Percentiles rank a stretch among this genome's conserved stretches.
Evolutionary conservation across 2,888 invertebrate species (phyloP).

Genomic region (Scaptodrosophila latifasciaeformis): DNA sequence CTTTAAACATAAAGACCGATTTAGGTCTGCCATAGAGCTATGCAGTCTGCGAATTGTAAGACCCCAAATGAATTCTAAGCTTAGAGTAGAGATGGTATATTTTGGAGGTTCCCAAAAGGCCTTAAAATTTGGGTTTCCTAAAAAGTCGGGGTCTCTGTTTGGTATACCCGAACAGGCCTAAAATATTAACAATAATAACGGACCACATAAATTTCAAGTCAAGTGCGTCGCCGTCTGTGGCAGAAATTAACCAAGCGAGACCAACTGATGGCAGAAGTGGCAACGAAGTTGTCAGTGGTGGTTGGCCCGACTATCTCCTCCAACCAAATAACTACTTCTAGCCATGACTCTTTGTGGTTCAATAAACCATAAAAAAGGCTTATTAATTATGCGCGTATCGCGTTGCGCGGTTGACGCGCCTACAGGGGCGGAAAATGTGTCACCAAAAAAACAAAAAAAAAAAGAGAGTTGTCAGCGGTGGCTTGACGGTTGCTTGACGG

Average conservation of each 20-base stretch:
- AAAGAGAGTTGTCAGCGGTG: no score
- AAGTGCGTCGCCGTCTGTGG: conserved; percentile 53
- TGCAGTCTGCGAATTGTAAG: no score
- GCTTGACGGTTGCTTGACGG: conserved; percentile 15
- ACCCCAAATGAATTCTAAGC: no score
- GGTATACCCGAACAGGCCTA: no score
- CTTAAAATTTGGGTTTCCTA: no score
- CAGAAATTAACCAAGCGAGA: conserved; percentile 71
- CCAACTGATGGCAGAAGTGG: conserved; percentile 30
- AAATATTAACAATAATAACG: conserved; percentile 63
- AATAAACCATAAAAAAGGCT: conserved; percentile 74
- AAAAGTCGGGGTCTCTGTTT: no score
- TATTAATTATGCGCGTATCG: conserved; percentile 74
- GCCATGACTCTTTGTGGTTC: conserved; percentile 67
- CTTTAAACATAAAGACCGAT: no score
- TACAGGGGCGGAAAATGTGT: conserved; percentile 66
- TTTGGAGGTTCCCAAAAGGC: no score
- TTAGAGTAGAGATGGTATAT: no score
- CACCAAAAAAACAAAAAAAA: no score
- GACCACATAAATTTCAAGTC: conserved; percentile 71
- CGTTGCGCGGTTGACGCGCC: conserved; percentile 36
- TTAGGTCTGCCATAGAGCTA: no score
- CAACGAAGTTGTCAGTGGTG: not conserved
- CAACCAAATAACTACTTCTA: conserved; percentile 27
- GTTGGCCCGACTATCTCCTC: conserved; percentile 45